Base-by-base conservation (phyloP, 2,888 invertebrate species). In the Operophtera brumata region DNA sequence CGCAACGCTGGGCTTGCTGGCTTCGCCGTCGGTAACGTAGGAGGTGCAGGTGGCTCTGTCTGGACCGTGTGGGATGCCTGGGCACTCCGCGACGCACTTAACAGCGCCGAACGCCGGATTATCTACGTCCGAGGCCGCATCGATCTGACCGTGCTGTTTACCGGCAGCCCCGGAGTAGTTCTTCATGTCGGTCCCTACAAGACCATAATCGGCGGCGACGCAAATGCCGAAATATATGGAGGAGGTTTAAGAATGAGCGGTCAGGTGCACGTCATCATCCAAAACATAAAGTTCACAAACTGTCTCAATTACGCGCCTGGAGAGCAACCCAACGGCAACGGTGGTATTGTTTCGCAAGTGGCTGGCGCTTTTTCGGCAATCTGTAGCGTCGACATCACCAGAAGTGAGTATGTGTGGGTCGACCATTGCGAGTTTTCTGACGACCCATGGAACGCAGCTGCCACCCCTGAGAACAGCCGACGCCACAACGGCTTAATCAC, bases 401-500 rank as follows among this genome's bases (percentile, higher is more conserved):
- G 6, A 5, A 42, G 47, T 20, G 51, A 54, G 25, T 10, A 6
- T 13, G 8, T 58, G 0, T 54, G 54, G 54, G 28, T 58, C 2
- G 51, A 58, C 25, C 58, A 54, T 25, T 47, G 47, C 25, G 51
- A 54, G 42, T 51, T 58, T 10, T 47, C 54, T 8, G 54, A 58
- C n/a, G 58, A 58, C 42, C 58, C 58, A 5, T 58, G 54, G 54
- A 45, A 54, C 11, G 26, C 58, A 0, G 12, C 26, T 11, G 12
- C 12, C 8, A 42, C 41, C 1, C 25, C 51, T 5, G 57, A 53
- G 6, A 11, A 12, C 10, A 42, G 20, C 7, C 46, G 55, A 4
- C 55, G 50, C 14, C 55, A 55, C 42, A 55, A 50, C 12, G 54
- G 54, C 8, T 14, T 54, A 12, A 10, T 54, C 14, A 49, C 54